These are phyloP conservation scores for Dryococelus australis DNA, from an alignment of 2,888 invertebrate genomes.

Conservation along the genomic window DNA sequence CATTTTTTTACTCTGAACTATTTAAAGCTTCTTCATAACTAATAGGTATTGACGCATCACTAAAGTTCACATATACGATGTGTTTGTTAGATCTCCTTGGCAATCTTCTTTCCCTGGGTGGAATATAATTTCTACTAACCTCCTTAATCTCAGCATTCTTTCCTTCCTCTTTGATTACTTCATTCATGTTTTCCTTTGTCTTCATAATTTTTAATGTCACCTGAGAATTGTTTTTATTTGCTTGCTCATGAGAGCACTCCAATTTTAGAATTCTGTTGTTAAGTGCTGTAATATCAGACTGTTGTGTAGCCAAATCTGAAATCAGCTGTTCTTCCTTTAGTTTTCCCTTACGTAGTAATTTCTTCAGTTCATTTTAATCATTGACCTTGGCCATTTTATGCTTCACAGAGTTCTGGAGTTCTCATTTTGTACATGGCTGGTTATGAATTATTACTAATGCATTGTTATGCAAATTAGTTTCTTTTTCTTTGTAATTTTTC, in stretches of 20 bases:
- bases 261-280: background rate
- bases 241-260: background rate
- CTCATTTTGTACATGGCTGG: no score
- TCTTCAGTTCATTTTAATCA: background rate
- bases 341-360: constrained; percentile 19
- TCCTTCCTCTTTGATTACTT: no score
- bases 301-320: background rate
- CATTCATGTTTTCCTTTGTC: constrained; percentile 37
- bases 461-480: no score
- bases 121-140: no score
- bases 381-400: background rate
- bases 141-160: no score
- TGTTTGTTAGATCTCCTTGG: no score
- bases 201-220: constrained; percentile 34
- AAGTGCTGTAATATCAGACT: background rate
- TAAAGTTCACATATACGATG: no score
- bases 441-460: background rate
- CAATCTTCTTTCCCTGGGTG: no score
- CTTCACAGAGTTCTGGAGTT: no score
- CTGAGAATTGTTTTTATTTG: constrained; percentile 24
- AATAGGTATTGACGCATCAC: no score
- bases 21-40: no score
- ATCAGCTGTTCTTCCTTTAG: constrained; percentile 17
- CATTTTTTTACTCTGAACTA: no score
- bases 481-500: background rate